Base-by-base conservation (phyloP, 1,140 invertebrate genomes). In the Globodera ellingtonae region DNA sequence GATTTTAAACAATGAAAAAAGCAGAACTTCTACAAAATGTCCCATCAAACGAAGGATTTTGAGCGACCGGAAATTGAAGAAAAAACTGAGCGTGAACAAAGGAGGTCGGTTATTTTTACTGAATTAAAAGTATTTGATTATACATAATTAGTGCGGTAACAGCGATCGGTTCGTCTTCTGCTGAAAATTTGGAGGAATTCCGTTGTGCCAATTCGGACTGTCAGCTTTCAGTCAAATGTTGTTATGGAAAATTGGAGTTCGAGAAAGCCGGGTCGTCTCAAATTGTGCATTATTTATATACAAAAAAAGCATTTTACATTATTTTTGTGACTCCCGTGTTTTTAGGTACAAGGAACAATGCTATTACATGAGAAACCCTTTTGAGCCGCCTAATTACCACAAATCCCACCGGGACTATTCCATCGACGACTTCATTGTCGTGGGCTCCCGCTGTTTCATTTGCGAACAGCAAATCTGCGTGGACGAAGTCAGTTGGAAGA, bases 341-440 rank as follows among this genome's bases (percentile, higher is more conserved):
- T 80, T 80, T 47, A 80, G 79, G n/a, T 65, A 35, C 62, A 21
- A 79, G 18, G 75, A 81, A 50, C 35, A 44, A 50, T 48, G 46
- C 44, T 80, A 66, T 59, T 80, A 80, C 79, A 80, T 80, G 75
- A 79, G 48, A 48, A 59, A 80, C 48, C 79, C 79, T 9, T 80
- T 80, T 18, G 79, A 69, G 48, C 62, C 79, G 3, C 77, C 75
- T 4, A 72, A 80, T 70, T 35, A 82, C 44, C 79, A 80, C 78
- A 80, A 80, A 44, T 46, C 56, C 44, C 75, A 77, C n/a, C 8
- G 44, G 13, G 79, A 80, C 52, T 80, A 79, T 69, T 46, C 62
- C 50, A 56, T 80, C 65, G 66, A 80, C 44, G 79, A 80, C 62
- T 80, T 80, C 9, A 6, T 80, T 8, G 21, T 80, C 50, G 21